Percentiles rank a stretch among this genome's conserved stretches.
These are phyloP conservation scores for Euschistus heros DNA, from an alignment of 1,140 invertebrate species.

Conservation along the genomic window DNA sequence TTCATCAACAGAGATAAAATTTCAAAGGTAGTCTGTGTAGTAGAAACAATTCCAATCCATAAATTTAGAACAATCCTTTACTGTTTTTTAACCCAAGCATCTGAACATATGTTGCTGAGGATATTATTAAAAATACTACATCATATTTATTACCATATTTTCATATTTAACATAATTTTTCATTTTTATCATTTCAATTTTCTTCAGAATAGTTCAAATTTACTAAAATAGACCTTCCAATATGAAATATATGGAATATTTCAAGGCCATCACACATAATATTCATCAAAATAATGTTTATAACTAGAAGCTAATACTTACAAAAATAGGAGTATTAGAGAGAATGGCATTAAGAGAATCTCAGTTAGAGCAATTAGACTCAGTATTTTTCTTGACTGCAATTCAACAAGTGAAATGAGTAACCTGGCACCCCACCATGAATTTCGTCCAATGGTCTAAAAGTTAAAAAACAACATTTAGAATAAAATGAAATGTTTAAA, in stretches of 20 bases:
- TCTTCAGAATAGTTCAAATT: background rate
- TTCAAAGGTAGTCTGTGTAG: too few relatives aligned
- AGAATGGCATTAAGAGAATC: constrained; percentile 84
- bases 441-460: constrained; percentile 73
- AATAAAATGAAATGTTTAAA: constrained; percentile 2
- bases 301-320: constrained; percentile 44
- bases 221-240: too few relatives aligned
- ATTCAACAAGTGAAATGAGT: constrained; percentile 73
- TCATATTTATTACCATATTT: too few relatives aligned
- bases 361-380: constrained; percentile 78
- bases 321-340: constrained; percentile 72
- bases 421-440: constrained; percentile 78
- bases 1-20: too few relatives aligned
- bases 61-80: too few relatives aligned
- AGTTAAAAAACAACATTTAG: constrained; percentile 33
- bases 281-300: too few relatives aligned
- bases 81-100: too few relatives aligned
- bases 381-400: constrained; percentile 76
- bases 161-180: background rate
- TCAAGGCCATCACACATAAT: too few relatives aligned
- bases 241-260: too few relatives aligned
- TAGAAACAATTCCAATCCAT: too few relatives aligned
- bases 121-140: too few relatives aligned
- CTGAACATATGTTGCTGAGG: too few relatives aligned
- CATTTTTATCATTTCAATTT: background rate